phyloP scores from a whole-genome alignment of 2,888 invertebrate species.

The Cryptocephalus primarius region DNA sequence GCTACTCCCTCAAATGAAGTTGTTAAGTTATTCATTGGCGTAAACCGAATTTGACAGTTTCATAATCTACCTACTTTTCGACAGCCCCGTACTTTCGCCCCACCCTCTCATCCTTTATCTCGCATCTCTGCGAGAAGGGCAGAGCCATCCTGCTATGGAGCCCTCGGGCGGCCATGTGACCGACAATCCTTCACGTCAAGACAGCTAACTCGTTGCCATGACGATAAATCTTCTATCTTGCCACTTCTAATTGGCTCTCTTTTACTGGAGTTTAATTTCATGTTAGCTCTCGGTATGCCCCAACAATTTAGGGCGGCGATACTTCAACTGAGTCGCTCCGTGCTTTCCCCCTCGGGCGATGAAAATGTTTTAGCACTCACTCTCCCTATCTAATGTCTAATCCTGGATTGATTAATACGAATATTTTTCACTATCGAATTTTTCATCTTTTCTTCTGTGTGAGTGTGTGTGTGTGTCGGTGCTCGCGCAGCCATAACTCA shows the following conservation, averaged over 20 bases:
- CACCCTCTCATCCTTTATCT: neutral
- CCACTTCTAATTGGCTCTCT: slow-evolving; percentile 40
- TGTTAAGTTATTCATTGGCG: too few relatives aligned
- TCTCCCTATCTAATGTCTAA: too few relatives aligned
- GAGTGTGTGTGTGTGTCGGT: too few relatives aligned
- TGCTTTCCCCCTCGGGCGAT: neutral
- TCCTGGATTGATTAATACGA: too few relatives aligned
- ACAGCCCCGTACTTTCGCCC: too few relatives aligned
- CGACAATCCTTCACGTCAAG: slow-evolving; percentile 37
- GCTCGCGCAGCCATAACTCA: slow-evolving; percentile 24
- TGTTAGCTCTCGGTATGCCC: slow-evolving; percentile 26
- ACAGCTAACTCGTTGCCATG: slow-evolving; percentile 38
- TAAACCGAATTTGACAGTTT: too few relatives aligned
- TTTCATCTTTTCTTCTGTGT: too few relatives aligned
- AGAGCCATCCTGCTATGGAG: neutral
- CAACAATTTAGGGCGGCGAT: slow-evolving; percentile 25
- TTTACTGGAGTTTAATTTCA: slow-evolving; percentile 34
- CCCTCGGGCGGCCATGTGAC: slow-evolving; percentile 30
- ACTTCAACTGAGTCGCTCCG: slow-evolving; percentile 15
- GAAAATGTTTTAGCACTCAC: neutral
- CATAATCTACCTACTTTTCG: too few relatives aligned
- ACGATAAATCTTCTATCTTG: slow-evolving; percentile 39
- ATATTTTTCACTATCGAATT: too few relatives aligned
- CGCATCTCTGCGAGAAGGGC: neutral
- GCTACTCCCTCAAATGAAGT: too few relatives aligned